These are phyloP conservation scores for Tiaroga cobitis DNA, from an alignment of 2,797 vertebrate genomes.

Conservation along the genomic window DNA sequence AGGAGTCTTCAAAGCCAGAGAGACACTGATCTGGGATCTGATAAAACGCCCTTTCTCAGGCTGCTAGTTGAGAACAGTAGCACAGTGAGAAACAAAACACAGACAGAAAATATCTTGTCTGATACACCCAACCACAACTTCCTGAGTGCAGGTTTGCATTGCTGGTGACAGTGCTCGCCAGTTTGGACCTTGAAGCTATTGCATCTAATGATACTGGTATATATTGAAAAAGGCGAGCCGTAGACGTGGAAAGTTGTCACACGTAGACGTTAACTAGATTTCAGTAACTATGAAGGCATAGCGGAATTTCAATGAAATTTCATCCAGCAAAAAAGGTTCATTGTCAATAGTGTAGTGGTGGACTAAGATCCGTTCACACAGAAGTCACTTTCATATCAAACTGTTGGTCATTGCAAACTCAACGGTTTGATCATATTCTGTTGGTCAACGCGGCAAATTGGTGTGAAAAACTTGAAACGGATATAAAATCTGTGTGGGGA, in stretches of 20 bases:
- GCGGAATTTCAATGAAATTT: neutral
- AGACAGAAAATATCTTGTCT: neutral
- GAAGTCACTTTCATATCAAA: neutral
- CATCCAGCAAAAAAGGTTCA: neutral
- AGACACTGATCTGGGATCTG: constrained; percentile 64
- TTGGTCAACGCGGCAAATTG: no score
- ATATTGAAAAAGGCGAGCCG: neutral
- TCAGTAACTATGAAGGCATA: neutral
- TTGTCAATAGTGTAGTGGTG: neutral
- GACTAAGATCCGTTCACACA: neutral
- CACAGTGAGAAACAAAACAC: neutral
- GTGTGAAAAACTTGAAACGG: neutral
- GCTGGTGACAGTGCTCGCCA: neutral
- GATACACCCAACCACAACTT: neutral
- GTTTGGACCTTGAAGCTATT: neutral
- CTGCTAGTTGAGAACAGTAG: neutral
- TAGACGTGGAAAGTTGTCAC: neutral
- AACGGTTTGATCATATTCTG: no score
- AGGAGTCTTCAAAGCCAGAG: constrained; percentile 67
- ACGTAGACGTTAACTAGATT: neutral
- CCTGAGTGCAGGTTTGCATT: neutral
- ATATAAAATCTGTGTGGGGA: neutral
- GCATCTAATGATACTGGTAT: neutral
- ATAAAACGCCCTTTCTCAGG: constrained; percentile 55
- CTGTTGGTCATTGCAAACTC: no score